A percentile compares a stretch with the other conserved stretches of the same genome.
phyloP scores from a whole-genome alignment of 2,888 invertebrate species.

The Incurvaria masculella region DNA sequence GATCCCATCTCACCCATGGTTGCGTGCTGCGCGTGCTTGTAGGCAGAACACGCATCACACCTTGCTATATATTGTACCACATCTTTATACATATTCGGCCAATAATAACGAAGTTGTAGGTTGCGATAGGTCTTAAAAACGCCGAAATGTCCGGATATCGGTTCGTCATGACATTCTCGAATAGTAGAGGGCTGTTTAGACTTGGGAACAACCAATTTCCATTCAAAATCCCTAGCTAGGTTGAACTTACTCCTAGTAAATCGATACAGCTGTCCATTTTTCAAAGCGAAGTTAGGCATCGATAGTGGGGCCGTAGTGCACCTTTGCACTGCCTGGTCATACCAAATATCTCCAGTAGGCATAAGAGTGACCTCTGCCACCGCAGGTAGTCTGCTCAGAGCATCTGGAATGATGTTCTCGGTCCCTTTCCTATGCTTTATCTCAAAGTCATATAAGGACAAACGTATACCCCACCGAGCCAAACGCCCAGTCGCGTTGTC shows the following conservation, averaged over 20 bases:
- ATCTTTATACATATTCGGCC: constrained; percentile 16
- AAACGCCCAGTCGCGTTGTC: constrained; percentile 3
- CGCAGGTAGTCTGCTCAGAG: constrained; percentile 11
- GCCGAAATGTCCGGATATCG: constrained; percentile 16
- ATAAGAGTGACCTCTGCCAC: too few species aligned
- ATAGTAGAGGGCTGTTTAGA: too few species aligned
- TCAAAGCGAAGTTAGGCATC: too few species aligned
- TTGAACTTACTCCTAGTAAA: too few species aligned
- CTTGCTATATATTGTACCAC: constrained; percentile 10
- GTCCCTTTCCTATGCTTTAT: constrained; percentile 9
- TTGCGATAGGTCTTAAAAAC: constrained; percentile 19
- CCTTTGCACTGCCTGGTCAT: too few species aligned
- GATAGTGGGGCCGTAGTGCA: too few species aligned
- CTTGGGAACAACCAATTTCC: too few species aligned
- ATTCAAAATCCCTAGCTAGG: too few species aligned
- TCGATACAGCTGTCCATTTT: too few species aligned
- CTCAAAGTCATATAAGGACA: constrained; percentile 2
- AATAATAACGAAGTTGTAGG: constrained; percentile 12
- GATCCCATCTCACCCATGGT: constrained; percentile 16
- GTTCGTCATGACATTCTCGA: constrained; percentile 2
- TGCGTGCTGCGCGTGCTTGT: constrained; percentile 10
- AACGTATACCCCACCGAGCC: constrained; percentile 6
- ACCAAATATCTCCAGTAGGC: too few species aligned
- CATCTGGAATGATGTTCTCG: constrained; percentile 8
- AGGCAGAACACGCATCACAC: constrained; percentile 12